Conservation (phyloP, 2,113 vertebrate genomes). For the Poeciliopsis prolifica region DNA sequence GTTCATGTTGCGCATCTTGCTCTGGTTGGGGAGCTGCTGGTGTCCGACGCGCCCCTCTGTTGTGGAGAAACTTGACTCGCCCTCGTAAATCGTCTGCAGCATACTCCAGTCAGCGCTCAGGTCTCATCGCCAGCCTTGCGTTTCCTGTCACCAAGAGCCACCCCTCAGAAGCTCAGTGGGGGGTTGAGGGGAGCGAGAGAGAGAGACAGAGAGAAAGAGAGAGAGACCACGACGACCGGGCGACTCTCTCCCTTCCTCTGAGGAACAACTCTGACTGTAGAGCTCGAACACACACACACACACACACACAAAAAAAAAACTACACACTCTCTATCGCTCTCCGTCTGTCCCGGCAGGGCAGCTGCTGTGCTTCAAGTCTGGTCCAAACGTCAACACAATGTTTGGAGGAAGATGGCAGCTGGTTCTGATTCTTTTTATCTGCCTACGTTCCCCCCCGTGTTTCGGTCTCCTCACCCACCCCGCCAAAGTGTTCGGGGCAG, state of each 20-base stretch:
- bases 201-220: constrained; percentile 28
- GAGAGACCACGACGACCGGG: constrained; percentile 68
- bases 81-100: constrained; percentile 99
- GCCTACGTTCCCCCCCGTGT: constrained; percentile 14
- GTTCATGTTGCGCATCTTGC: constrained; percentile 96
- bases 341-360: constrained; percentile 43
- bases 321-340: constrained; percentile 21
- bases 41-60: constrained; percentile 89
- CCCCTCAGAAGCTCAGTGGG: constrained; percentile 78
- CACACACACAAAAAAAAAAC: neutral
- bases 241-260: constrained; percentile 53
- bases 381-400: constrained; percentile 54
- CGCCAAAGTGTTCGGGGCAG: constrained; percentile 44
- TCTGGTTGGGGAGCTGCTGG: constrained; percentile 87
- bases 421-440: constrained; percentile 52
- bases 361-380: constrained; percentile 43
- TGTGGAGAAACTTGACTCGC: constrained; percentile 97
- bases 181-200: neutral
- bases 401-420: constrained; percentile 32
- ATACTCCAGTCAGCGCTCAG: constrained; percentile 90
- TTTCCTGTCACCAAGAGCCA: constrained; percentile 82
- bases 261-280: constrained; percentile 20
- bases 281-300: constrained; percentile 13
- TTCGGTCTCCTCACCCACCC: constrained; percentile 21
- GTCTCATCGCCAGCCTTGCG: constrained; percentile 87